phyloP scores from a whole-genome alignment of 2,888 invertebrate species.

The Heliconius hortense region DNA sequence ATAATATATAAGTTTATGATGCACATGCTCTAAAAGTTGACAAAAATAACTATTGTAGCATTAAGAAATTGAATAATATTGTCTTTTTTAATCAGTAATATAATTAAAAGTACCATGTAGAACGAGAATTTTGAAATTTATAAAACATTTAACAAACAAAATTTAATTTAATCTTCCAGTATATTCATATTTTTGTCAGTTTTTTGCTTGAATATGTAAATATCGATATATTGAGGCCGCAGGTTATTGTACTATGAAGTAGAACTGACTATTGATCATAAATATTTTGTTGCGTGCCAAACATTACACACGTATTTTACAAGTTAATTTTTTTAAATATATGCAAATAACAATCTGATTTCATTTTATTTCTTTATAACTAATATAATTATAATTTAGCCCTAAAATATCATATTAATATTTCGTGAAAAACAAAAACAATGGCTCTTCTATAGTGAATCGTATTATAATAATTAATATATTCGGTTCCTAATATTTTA shows the following conservation, averaged over 20 bases:
- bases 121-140: background rate
- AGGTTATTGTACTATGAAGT: conserved; percentile 11
- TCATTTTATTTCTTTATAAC: background rate
- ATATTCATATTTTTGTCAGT: background rate
- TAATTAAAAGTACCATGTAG: background rate
- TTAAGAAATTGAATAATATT: background rate
- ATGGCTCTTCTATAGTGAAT: no score
- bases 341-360: background rate
- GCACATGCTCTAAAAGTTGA: background rate
- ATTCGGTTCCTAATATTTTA: no score
- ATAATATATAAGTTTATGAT: background rate
- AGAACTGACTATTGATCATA: conserved; percentile 15
- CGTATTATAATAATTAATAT: no score
- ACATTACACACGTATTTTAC: conserved; percentile 1
- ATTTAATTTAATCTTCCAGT: background rate
- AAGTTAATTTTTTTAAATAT: background rate
- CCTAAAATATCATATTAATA: no score
- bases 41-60: background rate
- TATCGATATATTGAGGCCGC: conserved; percentile 5
- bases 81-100: background rate
- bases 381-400: background rate
- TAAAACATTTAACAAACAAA: no score
- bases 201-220: background rate
- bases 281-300: conserved; percentile 10
- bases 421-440: no score